Conservation (phyloP, 2,113 vertebrate species). For the Chaetorhynchus papuensis region DNA sequence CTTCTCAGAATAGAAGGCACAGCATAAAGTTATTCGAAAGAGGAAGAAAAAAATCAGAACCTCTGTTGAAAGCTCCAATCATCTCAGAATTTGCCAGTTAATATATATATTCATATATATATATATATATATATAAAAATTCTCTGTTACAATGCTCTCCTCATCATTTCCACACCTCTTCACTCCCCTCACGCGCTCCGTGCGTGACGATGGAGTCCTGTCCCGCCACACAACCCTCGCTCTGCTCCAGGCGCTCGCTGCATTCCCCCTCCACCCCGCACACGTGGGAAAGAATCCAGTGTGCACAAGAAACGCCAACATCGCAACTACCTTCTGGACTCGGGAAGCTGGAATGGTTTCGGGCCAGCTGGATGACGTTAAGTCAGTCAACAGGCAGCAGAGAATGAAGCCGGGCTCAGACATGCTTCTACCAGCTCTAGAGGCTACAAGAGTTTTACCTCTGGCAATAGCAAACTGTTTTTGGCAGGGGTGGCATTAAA, state of each 20-base stretch:
- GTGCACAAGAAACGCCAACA: slow-evolving; percentile 38
- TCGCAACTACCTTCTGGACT: slow-evolving; percentile 2
- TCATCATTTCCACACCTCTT: slow-evolving; percentile 1
- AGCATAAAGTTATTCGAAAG: slow-evolving; percentile 63
- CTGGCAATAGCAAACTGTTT: slow-evolving; percentile 58
- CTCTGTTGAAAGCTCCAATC: slow-evolving; percentile 56
- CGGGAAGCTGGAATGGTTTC: slow-evolving; percentile 38
- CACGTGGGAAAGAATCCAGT: background rate
- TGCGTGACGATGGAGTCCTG: background rate
- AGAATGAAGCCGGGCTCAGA: slow-evolving; percentile 43
- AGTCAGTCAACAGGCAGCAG: slow-evolving; percentile 41
- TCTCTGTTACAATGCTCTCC: slow-evolving; percentile 35
- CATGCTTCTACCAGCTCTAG: slow-evolving; percentile 50
- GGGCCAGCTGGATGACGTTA: slow-evolving; percentile 52
- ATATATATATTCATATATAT: slow-evolving; percentile 55
- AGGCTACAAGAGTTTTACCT: slow-evolving; percentile 50
- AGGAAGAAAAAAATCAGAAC: slow-evolving; percentile 51
- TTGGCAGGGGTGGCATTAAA: slow-evolving; percentile 67
- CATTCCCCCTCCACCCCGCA: background rate
- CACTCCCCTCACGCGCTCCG: background rate
- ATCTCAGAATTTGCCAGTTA: slow-evolving; percentile 54
- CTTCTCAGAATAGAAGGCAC: slow-evolving; percentile 73
- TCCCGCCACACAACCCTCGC: background rate
- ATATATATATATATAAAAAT: slow-evolving; percentile 5
- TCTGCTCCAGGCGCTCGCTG: background rate